phyloP scores from a whole-genome alignment of 1,140 invertebrate genomes.

The Apis mellifera region Amel_HAv3.1 CM009932.2:8593001-8593500 shows the following conservation, averaged over 20 bases:
- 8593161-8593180: background rate
- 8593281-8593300: background rate
- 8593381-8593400: background rate
- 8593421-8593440: background rate
- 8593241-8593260: background rate
- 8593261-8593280: conserved; percentile 12
- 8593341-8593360: background rate
- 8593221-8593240: background rate
- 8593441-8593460: conserved; percentile 18
- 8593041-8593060: conserved; percentile 1
- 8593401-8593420: too few species aligned
- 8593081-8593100: background rate
- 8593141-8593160: background rate
- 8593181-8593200: conserved; percentile 11
- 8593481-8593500: background rate
- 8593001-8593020: background rate
- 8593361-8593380: background rate
- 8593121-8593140: conserved; percentile 17
- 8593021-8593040: conserved; percentile 24
- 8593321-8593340: background rate
- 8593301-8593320: background rate
- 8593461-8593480: background rate
- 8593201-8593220: background rate
- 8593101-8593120: background rate
- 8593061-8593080: background rate